Percentiles rank a stretch among this genome's conserved stretches.
phyloP scores from a whole-genome alignment of 1,140 invertebrate genomes.

The Centruroides vittatus region DNA sequence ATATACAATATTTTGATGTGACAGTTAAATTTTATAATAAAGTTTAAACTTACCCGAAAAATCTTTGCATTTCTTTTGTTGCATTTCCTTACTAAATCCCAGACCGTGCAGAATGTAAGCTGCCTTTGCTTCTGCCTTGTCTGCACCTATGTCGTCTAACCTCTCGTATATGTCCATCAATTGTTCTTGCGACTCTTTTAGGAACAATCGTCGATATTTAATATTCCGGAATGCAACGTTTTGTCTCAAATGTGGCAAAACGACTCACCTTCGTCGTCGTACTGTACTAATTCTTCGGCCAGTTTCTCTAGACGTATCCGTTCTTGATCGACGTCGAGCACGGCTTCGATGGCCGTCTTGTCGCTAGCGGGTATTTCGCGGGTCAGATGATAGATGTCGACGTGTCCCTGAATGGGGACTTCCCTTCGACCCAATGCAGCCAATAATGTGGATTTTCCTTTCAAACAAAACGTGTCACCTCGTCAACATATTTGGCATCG shows the following conservation, averaged over 20 bases:
- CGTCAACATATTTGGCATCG: no score
- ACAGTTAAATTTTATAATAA: not conserved
- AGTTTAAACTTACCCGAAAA: conserved; percentile 54
- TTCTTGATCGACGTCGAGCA: conserved; percentile 97
- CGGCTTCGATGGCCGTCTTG: conserved; percentile 74
- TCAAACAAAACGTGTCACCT: no score
- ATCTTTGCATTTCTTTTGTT: conserved; percentile 75
- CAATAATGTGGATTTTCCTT: conserved; percentile 83
- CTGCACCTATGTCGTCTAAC: conserved; percentile 89
- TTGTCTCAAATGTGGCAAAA: not conserved
- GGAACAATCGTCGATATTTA: not conserved
- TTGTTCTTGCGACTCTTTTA: conserved; percentile 75
- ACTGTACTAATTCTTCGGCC: conserved; percentile 74
- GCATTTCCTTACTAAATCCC: conserved; percentile 92
- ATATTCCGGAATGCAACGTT: no score
- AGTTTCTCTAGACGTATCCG: conserved; percentile 78
- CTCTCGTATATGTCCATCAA: conserved; percentile 96
- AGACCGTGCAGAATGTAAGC: conserved; percentile 91
- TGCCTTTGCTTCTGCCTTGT: conserved; percentile 85
- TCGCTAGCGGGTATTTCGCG: conserved; percentile 93
- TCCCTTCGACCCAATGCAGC: conserved; percentile 83
- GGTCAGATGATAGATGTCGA: conserved; percentile 95
- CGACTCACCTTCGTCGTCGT: conserved; percentile 65
- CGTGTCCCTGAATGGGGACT: conserved; percentile 88
- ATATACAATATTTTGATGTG: not conserved